Base-by-base conservation (phyloP, 2,888 invertebrate species). In the Diarsia dahlii region DNA sequence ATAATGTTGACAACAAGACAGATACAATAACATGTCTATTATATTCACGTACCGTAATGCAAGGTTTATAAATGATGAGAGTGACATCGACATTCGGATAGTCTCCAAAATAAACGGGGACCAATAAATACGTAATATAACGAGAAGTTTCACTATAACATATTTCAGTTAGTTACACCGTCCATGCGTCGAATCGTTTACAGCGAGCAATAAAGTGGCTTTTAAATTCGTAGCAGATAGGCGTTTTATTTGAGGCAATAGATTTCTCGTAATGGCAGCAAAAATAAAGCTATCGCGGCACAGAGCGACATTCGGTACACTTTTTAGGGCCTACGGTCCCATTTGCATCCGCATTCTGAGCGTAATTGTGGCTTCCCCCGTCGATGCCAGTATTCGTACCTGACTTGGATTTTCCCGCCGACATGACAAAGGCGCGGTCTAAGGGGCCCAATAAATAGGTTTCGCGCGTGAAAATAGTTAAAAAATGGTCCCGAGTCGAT, bases 371-470 rank as follows among this genome's bases (percentile, higher is more conserved):
- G 95, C 92, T 93, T 94, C 95, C 95, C 91, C 85, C 82, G 80
- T 81, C 75, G 66, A 78, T 87, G 87, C 87, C 90, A 91, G 89
- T 87, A 88, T 89, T 91, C 92, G 91, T 94, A 94, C 95, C 95
- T 95, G 94, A 94, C 93, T 95, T 95, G 95, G 95, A 95, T 95
- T 95, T 95, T 94, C 93, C 91, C 91, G 91, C 89, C 91, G 91
- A 96, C 95, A 96, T 94, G 95, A 95, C 94, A 96, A 96, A 96
- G 95, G 96, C 95, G 95, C 95, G 95, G 95, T 93, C 95, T 95
- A 90, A 94, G 91, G 94, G 94, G 94, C 87, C 94, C 95, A 94
- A 96, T 96, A 95, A 95, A 95, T 95, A 95, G 93, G 92, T 91
- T 91, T 87, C 86, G 88, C 91, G 92, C 93, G 93, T 93, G 94